Evolutionary conservation across 2,113 vertebrate genomes (phyloP).

Genomic region (Paratilapia polleni): DNA sequence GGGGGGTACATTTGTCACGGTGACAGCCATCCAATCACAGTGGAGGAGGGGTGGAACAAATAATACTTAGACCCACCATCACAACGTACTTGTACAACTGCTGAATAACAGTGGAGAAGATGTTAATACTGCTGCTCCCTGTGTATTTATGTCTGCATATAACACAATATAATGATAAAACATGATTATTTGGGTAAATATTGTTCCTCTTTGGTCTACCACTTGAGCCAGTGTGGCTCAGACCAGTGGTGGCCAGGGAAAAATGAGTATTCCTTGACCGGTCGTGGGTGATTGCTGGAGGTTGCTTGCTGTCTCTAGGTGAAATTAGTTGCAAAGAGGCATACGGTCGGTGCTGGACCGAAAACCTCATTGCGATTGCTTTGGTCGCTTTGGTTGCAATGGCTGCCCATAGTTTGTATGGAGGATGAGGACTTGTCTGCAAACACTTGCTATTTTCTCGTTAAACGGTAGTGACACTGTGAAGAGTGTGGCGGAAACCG

Average conservation of each 20-base stretch:
- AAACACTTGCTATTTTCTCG: background rate
- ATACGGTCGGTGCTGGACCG: background rate
- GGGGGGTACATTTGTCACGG: no score
- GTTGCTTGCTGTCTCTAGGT: background rate
- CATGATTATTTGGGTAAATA: background rate
- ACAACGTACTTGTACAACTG: background rate
- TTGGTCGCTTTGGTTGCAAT: no score
- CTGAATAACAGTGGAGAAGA: background rate
- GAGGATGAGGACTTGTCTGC: fast-evolving
- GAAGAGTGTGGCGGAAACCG: background rate
- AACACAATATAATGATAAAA: background rate
- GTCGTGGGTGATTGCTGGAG: background rate
- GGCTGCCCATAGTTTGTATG: background rate
- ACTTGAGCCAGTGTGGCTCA: background rate
- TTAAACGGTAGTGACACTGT: background rate
- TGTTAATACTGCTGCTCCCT: background rate
- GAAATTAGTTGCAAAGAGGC: background rate
- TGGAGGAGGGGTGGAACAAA: no score
- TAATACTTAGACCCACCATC: fast-evolving
- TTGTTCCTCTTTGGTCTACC: fast-evolving
- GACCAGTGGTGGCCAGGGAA: fast-evolving
- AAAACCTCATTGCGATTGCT: no score
- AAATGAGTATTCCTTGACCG: background rate
- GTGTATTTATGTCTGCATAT: fast-evolving
- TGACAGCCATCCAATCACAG: no score